Evolutionary conservation across 2,113 vertebrate genomes (phyloP), one percentile per base, ranked within the genome.

Genomic region (Gymnogyps californianus): DNA sequence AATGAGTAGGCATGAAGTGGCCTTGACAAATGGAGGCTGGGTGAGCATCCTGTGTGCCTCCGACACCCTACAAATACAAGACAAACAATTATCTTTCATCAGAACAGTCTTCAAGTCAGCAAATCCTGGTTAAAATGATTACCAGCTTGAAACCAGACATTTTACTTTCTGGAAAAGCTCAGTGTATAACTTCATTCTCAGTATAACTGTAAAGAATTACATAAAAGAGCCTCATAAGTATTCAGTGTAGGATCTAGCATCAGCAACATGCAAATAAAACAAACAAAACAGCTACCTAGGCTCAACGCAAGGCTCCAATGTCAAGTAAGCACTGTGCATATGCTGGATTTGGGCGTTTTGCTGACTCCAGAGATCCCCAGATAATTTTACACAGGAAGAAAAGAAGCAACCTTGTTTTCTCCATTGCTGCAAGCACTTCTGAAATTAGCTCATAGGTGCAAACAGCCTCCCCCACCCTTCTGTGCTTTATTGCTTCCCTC

Each of bases 401-500:
- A n/a, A 74, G 57, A 94, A 85, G 51, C 26, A 89, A 70, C 22
- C 54, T 84, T 92, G 80, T 88, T 94, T 91, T 90, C 78, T 85
- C 58, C 9, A 2, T 38, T 1, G 3, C 86, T 94, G 84, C 54
- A 90, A 96, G 70, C 62, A 34, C 78, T 90, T 75, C 84, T 83
- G 75, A 93, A 91, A 87, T 91, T 79, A 96, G 71, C 59, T 80
- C 0, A 0, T 65, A 91, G 71, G 75, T 96, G 93, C 84, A 82
- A 96, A 83, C 44, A 94, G 57, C 91, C 91, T 96, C 93, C 94
- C 44, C 74, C 93, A 89, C 38, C 66, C 87, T 96, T 95, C 87
- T 85, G 89, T 54, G 49, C 66, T 94, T 87, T 71, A 70, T 51
- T 88, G 75, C 94, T 91, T 95, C 62, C 66, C 54, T 91, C 54